These are phyloP conservation scores for Champsocephalus esox DNA, from an alignment of 2,797 vertebrate species.

Conservation along the genomic window DNA sequence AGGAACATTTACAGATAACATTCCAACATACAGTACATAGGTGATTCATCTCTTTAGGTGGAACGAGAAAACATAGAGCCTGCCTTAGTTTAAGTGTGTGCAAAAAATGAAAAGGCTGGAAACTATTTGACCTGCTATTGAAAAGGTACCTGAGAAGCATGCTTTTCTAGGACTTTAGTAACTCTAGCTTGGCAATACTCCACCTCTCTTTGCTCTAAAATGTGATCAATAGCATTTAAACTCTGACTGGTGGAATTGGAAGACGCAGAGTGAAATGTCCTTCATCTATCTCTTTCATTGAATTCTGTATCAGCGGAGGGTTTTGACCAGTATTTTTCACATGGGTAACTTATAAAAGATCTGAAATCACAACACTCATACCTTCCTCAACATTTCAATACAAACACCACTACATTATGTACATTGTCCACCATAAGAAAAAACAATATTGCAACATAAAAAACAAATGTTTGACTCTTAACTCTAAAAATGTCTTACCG, in stretches of 20 bases:
- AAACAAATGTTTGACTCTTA: not conserved
- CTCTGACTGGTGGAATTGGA: slow-evolving; percentile 57
- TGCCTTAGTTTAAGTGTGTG: slow-evolving; percentile 37
- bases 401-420: not conserved
- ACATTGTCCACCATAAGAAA: not conserved
- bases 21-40: slow-evolving; percentile 2
- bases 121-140: slow-evolving; percentile 63
- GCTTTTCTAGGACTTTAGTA: slow-evolving; percentile 62
- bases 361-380: not conserved
- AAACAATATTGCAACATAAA: not conserved
- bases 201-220: slow-evolving; percentile 48
- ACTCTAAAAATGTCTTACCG: not conserved
- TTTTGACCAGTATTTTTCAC: slow-evolving; percentile 32
- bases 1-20: slow-evolving; percentile 44
- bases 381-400: not conserved
- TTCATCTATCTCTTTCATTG: slow-evolving; percentile 55
- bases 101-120: slow-evolving; percentile 57
- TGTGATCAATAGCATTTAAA: slow-evolving; percentile 78
- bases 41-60: slow-evolving; percentile 20
- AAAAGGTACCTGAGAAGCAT: slow-evolving; percentile 62
- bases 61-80: slow-evolving; percentile 32
- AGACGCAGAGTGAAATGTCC: slow-evolving; percentile 59
- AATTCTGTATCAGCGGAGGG: slow-evolving; percentile 44
- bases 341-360: slow-evolving; percentile 8
- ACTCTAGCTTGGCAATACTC: slow-evolving; percentile 57